Evolutionary conservation across 2,113 vertebrate species (phyloP).

Genomic region (pig (Sus scrofa)): DNA sequence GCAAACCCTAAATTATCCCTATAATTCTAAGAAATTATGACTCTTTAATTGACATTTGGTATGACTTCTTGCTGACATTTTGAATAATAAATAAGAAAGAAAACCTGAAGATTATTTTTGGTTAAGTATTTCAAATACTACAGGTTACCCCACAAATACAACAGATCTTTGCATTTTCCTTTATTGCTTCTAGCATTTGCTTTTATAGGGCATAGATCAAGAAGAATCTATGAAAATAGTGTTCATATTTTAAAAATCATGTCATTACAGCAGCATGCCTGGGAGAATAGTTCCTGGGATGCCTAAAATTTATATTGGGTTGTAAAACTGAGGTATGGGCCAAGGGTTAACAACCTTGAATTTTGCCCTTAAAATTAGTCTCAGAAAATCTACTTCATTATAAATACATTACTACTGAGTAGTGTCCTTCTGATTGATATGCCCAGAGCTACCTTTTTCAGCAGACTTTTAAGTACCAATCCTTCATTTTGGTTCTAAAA

Average conservation of each 20-base stretch:
- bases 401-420: conserved; percentile 81
- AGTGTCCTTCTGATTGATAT: conserved; percentile 89
- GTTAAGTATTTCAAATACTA: conserved; percentile 23
- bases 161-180: conserved; percentile 64
- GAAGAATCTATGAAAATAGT: conserved; percentile 73
- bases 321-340: conserved; percentile 87
- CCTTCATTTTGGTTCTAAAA: conserved; percentile 90
- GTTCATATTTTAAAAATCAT: conserved; percentile 74
- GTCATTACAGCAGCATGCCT: conserved; percentile 61
- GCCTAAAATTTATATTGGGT: conserved; percentile 82
- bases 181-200: conserved; percentile 64
- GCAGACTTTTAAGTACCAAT: conserved; percentile 91
- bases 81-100: conserved; percentile 38
- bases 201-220: conserved; percentile 58
- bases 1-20: background rate
- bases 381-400: conserved; percentile 88
- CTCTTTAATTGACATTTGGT: background rate
- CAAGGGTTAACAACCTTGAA: conserved; percentile 87
- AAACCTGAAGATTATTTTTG: background rate
- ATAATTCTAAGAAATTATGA: conserved; percentile 13
- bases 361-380: conserved; percentile 86
- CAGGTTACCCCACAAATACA: background rate
- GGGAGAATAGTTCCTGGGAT: conserved; percentile 82
- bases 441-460: conserved; percentile 88
- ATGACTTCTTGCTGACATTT: conserved; percentile 27